phyloP scores from a whole-genome alignment of 2,797 vertebrate genomes.

The Nyctibius grandis region DNA sequence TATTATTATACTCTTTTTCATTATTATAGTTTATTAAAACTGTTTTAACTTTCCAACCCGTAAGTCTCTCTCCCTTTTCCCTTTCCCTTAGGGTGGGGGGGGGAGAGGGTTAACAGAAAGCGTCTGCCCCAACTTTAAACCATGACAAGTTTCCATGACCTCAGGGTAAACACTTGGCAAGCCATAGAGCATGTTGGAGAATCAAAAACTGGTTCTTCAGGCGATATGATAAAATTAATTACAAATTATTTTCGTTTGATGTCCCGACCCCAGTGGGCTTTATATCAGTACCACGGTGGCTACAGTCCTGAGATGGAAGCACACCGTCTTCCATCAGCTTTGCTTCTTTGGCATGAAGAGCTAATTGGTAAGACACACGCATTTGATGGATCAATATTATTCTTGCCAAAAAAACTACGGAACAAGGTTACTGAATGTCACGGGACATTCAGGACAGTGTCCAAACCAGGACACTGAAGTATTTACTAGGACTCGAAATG shows the following conservation, averaged over 20 bases:
- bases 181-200: slow-evolving; percentile 87
- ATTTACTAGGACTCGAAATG: slow-evolving; percentile 80
- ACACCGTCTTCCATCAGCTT: slow-evolving; percentile 81
- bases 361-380: slow-evolving; percentile 80
- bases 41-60: no score
- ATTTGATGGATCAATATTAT: slow-evolving; percentile 88
- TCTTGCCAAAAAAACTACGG: slow-evolving; percentile 81
- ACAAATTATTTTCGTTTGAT: slow-evolving; percentile 87
- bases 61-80: no score
- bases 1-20: no score
- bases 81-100: no score
- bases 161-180: slow-evolving; percentile 86
- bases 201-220: slow-evolving; percentile 85
- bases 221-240: slow-evolving; percentile 74
- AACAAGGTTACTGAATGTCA: slow-evolving; percentile 88
- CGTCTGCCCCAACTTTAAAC: no score
- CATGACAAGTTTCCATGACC: slow-evolving; percentile 86
- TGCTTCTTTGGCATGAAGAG: slow-evolving; percentile 88
- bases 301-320: slow-evolving; percentile 90
- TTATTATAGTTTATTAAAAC: no score
- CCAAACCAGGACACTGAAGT: no score
- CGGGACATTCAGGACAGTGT: no score
- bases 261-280: slow-evolving; percentile 89
- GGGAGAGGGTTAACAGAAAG: no score
- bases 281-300: slow-evolving; percentile 92